A percentile compares a stretch with the other conserved stretches of the same genome.
These are phyloP conservation scores for Prunella fulvescens DNA, from an alignment of 2,113 vertebrate genomes.

Conservation along the genomic window DNA sequence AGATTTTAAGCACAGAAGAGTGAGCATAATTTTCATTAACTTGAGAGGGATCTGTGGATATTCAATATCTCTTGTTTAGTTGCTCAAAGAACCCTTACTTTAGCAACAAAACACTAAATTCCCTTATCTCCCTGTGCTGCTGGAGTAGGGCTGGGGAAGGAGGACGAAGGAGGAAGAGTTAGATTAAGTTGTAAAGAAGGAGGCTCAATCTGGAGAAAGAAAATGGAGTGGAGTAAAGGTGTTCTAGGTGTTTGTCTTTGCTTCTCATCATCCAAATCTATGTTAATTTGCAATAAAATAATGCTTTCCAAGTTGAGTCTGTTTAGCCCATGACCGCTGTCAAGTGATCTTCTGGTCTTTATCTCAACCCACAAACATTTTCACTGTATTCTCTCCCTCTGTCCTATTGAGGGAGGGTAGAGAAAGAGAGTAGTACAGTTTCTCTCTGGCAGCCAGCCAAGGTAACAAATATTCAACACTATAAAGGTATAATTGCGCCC, in stretches of 20 bases:
- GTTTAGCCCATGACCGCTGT: not conserved
- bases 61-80: not conserved
- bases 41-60: not conserved
- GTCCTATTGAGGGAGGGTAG: not conserved
- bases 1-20: not conserved
- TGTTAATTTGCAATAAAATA: not conserved
- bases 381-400: not conserved
- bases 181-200: not conserved
- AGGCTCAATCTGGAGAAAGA: not conserved
- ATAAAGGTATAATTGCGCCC: not conserved
- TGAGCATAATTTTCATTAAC: not conserved
- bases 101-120: not conserved
- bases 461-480: not conserved
- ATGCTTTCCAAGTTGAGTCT: not conserved
- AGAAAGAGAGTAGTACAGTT: accelerated
- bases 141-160: not conserved
- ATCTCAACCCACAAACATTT: not conserved
- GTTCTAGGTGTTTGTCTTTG: not conserved
- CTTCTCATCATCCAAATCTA: not conserved
- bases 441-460: not conserved
- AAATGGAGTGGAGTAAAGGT: accelerated
- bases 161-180: not conserved
- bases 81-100: not conserved
- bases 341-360: not conserved
- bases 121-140: not conserved